phyloP scores from a whole-genome alignment of 2,113 vertebrate genomes.

The Pluvianellus socialis region DNA sequence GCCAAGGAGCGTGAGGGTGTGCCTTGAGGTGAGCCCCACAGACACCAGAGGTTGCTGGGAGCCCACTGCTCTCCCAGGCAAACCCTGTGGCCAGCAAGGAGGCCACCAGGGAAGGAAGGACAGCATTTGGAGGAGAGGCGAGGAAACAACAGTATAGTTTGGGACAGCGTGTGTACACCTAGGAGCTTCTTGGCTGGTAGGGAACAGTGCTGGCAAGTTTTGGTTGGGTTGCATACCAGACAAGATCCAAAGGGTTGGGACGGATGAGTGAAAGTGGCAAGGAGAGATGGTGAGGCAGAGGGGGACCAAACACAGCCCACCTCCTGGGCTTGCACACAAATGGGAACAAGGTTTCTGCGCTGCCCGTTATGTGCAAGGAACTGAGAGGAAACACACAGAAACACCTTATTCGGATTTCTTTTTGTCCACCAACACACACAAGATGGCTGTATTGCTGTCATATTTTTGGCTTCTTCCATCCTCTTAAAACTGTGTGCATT shows the following conservation, averaged over 20 bases:
- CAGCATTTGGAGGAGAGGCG: neutral
- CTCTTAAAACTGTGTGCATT: neutral
- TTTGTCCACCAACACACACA: neutral
- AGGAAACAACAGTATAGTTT: neutral
- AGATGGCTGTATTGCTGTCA: neutral
- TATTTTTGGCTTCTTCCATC: neutral
- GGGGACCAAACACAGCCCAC: neutral
- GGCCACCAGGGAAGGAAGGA: neutral
- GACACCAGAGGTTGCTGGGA: neutral
- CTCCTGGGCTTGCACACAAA: neutral
- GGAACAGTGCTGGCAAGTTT: neutral
- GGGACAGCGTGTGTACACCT: rapidly evolving
- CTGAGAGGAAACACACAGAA: neutral
- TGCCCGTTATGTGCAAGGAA: neutral
- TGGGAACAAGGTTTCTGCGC: neutral
- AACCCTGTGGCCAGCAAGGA: neutral
- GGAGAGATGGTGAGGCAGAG: neutral
- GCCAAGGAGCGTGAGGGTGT: rapidly evolving
- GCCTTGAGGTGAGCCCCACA: rapidly evolving
- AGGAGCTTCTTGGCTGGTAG: neutral
- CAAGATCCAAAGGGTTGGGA: neutral
- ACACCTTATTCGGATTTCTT: neutral
- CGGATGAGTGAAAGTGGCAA: neutral
- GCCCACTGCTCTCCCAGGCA: neutral
- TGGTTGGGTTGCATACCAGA: neutral